Conservation (phyloP, 2,888 invertebrate genomes). For the Tinea trinotella region DNA sequence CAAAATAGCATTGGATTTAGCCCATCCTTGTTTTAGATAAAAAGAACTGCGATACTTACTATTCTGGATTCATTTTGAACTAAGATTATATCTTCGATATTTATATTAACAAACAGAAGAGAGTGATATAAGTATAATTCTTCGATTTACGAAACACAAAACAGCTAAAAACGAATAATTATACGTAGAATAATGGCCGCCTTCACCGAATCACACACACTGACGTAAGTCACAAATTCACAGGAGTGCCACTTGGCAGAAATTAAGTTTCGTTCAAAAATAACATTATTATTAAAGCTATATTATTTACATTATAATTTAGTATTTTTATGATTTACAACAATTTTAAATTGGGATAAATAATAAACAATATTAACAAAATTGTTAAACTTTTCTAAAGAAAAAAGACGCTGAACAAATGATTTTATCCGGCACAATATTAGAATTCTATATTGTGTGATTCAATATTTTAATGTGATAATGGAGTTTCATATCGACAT, state of each 20-base stretch:
- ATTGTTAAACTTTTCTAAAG: no score
- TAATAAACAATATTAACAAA: no score
- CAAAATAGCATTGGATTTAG: conserved; percentile 45
- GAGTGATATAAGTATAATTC: conserved; percentile 34
- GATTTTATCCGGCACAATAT: no score
- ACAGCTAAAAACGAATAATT: conserved; percentile 57
- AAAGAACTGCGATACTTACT: conserved; percentile 76
- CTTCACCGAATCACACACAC: conserved; percentile 65
- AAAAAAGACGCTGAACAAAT: no score
- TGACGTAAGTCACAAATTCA: conserved; percentile 65
- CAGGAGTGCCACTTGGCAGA: conserved; percentile 71
- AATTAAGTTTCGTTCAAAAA: conserved; percentile 49
- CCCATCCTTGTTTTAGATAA: conserved; percentile 49
- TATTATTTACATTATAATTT: no score
- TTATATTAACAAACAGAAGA: conserved; percentile 15
- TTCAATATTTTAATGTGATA: no score
- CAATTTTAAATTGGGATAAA: no score
- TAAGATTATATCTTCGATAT: conserved; percentile 22
- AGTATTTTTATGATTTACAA: no score
- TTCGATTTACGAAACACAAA: conserved; percentile 58
- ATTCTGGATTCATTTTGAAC: conserved; percentile 85
- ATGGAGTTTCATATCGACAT: no score
- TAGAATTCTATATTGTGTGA: no score
- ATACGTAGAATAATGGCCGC: conserved; percentile 71
- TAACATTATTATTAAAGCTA: conserved; percentile 12